A percentile compares a stretch with the other conserved stretches of the same genome.
Conservation (phyloP, 92 coral and sea anemone species). For the Virgularia gustaviana region DNA sequence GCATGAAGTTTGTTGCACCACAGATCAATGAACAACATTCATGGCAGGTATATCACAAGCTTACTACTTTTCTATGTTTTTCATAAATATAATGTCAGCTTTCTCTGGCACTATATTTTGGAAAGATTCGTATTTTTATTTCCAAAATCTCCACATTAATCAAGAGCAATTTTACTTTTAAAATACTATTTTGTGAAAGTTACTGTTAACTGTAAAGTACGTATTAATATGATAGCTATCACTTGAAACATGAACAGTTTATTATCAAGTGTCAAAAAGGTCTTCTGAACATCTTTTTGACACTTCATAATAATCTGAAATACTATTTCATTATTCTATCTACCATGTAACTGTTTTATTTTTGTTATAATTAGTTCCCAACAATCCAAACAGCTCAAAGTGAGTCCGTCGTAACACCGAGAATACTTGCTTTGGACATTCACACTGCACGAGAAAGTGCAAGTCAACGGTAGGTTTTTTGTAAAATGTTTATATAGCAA, state of each 20-base stretch:
- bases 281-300: not conserved
- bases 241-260: not conserved
- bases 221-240: no score
- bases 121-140: no score
- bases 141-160: not conserved
- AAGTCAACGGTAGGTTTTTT: slow-evolving; percentile 69
- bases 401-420: slow-evolving; percentile 69
- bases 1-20: slow-evolving; percentile 9
- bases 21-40: not conserved
- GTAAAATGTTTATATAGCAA: not conserved
- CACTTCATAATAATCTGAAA: not conserved
- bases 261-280: no score
- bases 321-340: not conserved
- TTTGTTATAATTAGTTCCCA: slow-evolving; percentile 4
- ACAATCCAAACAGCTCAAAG: slow-evolving; percentile 15
- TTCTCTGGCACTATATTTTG: no score
- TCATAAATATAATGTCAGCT: no score
- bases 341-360: not conserved
- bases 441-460: slow-evolving; percentile 73
- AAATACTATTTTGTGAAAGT: not conserved
- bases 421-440: slow-evolving; percentile 82
- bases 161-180: not conserved
- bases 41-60: not conserved
- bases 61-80: not conserved
- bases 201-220: not conserved